Evolutionary conservation across 2,888 invertebrate species (phyloP).

Genomic region (Tridacna gigas): DNA sequence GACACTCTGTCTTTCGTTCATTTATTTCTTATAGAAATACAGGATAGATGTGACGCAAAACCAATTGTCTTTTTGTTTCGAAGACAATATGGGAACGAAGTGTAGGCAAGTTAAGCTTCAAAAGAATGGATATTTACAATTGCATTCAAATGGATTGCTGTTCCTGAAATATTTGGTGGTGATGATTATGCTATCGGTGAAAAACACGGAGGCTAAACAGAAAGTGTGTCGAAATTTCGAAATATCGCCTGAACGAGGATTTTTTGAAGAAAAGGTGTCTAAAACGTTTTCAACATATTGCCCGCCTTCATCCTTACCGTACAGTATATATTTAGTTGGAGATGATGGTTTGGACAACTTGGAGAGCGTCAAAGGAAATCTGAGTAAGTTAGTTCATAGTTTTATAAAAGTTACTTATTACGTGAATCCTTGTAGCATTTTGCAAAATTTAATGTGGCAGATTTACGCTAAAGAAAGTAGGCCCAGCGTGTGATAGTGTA

Average conservation of each 20-base stretch:
- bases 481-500: too few relatives aligned
- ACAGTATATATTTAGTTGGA: constrained; percentile 6
- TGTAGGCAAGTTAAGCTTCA: not conserved
- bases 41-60: too few relatives aligned
- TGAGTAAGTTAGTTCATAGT: constrained; percentile 9
- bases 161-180: constrained; percentile 8
- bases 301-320: constrained; percentile 10
- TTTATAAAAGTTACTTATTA: too few relatives aligned
- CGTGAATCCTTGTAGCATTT: too few relatives aligned
- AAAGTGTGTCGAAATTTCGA: constrained; percentile 17
- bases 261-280: constrained; percentile 5
- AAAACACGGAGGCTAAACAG: not conserved
- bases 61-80: not conserved
- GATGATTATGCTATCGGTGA: not conserved
- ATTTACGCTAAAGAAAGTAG: too few relatives aligned
- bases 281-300: constrained; percentile 10
- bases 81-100: not conserved
- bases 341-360: not conserved
- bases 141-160: not conserved
- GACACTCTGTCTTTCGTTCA: too few relatives aligned
- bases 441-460: too few relatives aligned
- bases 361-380: not conserved
- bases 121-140: not conserved
- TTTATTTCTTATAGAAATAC: too few relatives aligned
- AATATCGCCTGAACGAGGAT: not conserved